Evolutionary conservation across 2,888 invertebrate genomes (phyloP), one percentile per base, ranked within the genome.

Genomic region (Spilarctia lutea): DNA sequence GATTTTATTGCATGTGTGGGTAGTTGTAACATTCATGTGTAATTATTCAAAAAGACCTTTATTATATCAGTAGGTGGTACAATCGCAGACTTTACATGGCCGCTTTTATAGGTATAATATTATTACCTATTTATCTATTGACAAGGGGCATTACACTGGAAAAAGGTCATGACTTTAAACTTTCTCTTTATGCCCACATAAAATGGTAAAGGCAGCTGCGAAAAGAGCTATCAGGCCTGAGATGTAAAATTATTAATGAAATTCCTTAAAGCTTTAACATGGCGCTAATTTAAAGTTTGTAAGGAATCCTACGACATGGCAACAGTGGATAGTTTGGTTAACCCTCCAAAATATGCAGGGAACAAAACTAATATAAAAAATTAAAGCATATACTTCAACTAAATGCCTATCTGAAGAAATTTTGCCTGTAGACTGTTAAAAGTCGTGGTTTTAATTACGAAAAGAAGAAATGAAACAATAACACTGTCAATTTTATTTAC

Each of bases 151-250:
- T 11, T n/a, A 24, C n/a, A 35, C 27, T 35, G 39, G 65, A 35
- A n/a, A 39, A 66, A 66, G 39, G 35, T 66, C 35, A 39, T 66
- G n/a, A 39, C 33, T 66, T 24, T 66, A 66, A 35, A n/a, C 35
- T 66, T 66, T 66, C 65, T 35, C 65, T 66, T 66, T 66, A 66
- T 66, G 13, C 3, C 16, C 65, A 66, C 35, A 66, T 66, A 66
- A 66, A 66, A 66, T 35, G 39, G 35, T 66, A 66, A 39, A 35
- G 65, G 20, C 65, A 66, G 65, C 65, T 66, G 65, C n/a, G 39
- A 66, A 66, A 35, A 66, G 24, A 24, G n/a, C 4, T 39, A 39
- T 24, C 24, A 13, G 18, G 30, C 18, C 30, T 11, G 30, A 18
- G 63, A 63, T 63, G 63, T 63, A 63, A 63, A 63, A 30, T 63